Percentiles rank a stretch among this genome's conserved stretches.
Conservation (phyloP, 2,888 invertebrate species). For the Clivina fossor region DNA sequence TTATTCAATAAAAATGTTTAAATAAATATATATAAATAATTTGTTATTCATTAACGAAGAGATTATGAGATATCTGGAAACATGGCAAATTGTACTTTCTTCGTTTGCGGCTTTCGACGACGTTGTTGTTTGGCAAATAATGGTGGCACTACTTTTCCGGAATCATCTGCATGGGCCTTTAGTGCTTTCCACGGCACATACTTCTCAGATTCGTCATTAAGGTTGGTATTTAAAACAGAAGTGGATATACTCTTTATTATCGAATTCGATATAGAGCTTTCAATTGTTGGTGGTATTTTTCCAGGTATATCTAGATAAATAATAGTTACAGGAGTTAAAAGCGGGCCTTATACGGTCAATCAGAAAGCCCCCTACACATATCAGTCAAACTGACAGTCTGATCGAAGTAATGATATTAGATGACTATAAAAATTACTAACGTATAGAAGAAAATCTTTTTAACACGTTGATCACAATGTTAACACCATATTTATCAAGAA, state of each 20-base stretch:
- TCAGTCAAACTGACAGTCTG: too few relatives aligned
- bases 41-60: neutral
- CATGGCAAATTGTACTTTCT: constrained; percentile 21
- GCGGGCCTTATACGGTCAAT: too few relatives aligned
- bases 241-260: constrained; percentile 43
- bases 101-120: constrained; percentile 11
- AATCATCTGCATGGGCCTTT: constrained; percentile 38
- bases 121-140: constrained; percentile 16
- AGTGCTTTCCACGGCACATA: constrained; percentile 47
- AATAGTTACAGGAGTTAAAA: constrained; percentile 34
- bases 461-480: too few relatives aligned
- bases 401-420: too few relatives aligned
- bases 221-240: constrained; percentile 37
- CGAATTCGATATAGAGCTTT: constrained; percentile 50
- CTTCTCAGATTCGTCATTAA: constrained; percentile 41
- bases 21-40: constrained; percentile 40
- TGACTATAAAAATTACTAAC: too few relatives aligned
- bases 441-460: too few relatives aligned
- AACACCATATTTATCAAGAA: too few relatives aligned
- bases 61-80: constrained; percentile 15
- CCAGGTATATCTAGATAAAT: constrained; percentile 49
- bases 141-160: constrained; percentile 22
- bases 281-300: constrained; percentile 47
- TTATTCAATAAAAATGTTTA: constrained; percentile 52
- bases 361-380: too few relatives aligned